Evolutionary conservation across 1,140 invertebrate species (phyloP), one percentile per base, ranked within the genome.

Genomic region (Caenorhabditis brenneri): DNA sequence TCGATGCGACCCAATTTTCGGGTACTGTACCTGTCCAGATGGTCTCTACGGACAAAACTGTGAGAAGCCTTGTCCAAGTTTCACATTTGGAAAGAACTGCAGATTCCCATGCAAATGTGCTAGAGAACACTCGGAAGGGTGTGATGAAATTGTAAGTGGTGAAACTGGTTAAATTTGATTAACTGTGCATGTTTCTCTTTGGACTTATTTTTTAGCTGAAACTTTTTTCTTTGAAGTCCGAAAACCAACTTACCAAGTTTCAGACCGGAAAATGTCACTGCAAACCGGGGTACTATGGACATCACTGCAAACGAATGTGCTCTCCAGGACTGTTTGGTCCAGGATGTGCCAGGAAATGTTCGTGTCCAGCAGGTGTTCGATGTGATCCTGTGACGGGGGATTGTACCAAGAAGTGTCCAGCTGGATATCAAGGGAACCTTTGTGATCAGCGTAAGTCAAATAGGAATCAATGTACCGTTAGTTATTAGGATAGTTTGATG

Each of bases 21-120:
- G 96, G 80, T 93, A 93, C 81, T 98, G 96, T 91, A 94, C 93
- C 33, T 99, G 97, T 92, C 93, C 94, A 0, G 92, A 95, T 60
- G 97, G 97, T 10, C 97, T 93, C 91, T 94, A 91, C 65, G 96
- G 96, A 15, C 91, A 93, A 16, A 92, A 93, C 65, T 99, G 97
- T 90, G 94, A 95, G 24, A 83, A 88, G 84, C 60, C 86, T 12
- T 89, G 88, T 55, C 88, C 88, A 15, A 46, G 53, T 22, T 88
- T 89, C 51, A 88, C 82, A 7, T 89, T 87, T 65, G 88, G 88
- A 22, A 39, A 55, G 16, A 89, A 89, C 78, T 89, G 88, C 80
- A 81, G 88, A 31, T 79, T 86, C 15, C 55, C 81, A 5, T 89
- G 89, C 60, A 87, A 88, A 42, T 89, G 88, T 80, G 60, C 79